A percentile compares a stretch with the other conserved stretches of the same genome.
Evolutionary conservation across 2,888 invertebrate species (phyloP).

Genomic region (Diaphora mendica): DNA sequence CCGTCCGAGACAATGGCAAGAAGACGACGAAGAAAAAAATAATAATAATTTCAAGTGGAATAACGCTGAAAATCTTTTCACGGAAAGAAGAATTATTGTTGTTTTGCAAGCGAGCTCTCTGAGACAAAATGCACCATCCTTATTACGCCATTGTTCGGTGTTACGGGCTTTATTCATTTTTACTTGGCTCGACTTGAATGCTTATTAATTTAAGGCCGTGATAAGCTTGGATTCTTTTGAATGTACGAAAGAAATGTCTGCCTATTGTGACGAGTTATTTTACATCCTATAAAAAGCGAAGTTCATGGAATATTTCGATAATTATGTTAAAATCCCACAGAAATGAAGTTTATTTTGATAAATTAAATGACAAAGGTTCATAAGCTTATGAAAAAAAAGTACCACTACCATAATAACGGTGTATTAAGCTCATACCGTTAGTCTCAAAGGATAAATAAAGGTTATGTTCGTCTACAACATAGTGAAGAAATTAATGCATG

Average conservation of each 20-base stretch:
- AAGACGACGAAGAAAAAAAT: conserved; percentile 83
- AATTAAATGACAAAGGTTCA: neutral
- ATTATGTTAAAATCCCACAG: conserved; percentile 43
- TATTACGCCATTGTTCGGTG: conserved; percentile 85
- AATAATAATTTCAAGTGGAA: conserved; percentile 87
- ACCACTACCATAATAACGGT: neutral
- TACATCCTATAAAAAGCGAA: conserved; percentile 73
- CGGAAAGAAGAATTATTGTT: conserved; percentile 86
- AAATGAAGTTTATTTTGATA: conserved; percentile 6
- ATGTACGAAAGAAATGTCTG: conserved; percentile 82
- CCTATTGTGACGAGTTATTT: conserved; percentile 82
- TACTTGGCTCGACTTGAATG: conserved; percentile 87
- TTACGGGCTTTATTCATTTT: conserved; percentile 86
- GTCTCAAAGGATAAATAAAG: conserved; percentile 41
- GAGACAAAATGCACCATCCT: conserved; percentile 86
- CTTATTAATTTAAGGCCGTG: conserved; percentile 86
- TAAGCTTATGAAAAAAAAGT: neutral
- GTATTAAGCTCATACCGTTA: conserved; percentile 3
- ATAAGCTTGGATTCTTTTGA: conserved; percentile 85
- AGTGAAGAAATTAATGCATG: conserved; percentile 75
- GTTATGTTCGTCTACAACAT: conserved; percentile 49
- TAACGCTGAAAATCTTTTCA: conserved; percentile 87
- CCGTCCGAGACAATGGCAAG: conserved; percentile 85
- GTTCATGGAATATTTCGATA: conserved; percentile 53
- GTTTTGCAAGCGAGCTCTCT: conserved; percentile 86